A percentile compares a stretch with the other conserved stretches of the same genome.
phyloP scores from a whole-genome alignment of 2,888 invertebrate species.

The Poecilobothrus nobilitatus region DNA sequence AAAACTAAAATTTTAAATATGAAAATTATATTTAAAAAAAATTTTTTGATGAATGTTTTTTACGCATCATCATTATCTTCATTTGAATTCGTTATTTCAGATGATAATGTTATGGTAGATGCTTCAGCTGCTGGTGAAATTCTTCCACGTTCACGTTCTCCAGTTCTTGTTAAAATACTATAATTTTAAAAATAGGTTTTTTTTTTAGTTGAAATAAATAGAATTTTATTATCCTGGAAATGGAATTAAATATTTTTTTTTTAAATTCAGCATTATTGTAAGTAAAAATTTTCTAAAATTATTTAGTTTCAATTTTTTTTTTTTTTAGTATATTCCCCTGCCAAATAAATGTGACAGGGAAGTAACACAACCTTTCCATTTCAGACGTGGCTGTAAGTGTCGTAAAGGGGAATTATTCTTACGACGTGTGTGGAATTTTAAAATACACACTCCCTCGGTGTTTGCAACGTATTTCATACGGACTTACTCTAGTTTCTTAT shows the following conservation, averaged over 20 bases:
- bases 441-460: too few relatives aligned
- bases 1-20: constrained; percentile 37
- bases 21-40: constrained; percentile 21
- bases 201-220: constrained; percentile 20
- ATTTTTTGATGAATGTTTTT: constrained; percentile 23
- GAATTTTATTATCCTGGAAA: constrained; percentile 20
- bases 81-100: constrained; percentile 42
- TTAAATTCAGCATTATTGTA: background rate
- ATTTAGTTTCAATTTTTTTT: too few relatives aligned
- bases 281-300: too few relatives aligned
- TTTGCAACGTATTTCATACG: too few relatives aligned
- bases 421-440: too few relatives aligned
- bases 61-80: constrained; percentile 60
- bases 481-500: too few relatives aligned
- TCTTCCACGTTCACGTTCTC: constrained; percentile 51
- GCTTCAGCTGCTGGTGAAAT: constrained; percentile 55
- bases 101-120: constrained; percentile 36
- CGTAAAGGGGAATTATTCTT: too few relatives aligned
- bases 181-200: constrained; percentile 16
- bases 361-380: too few relatives aligned
- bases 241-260: constrained; percentile 5
- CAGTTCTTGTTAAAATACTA: constrained; percentile 30
- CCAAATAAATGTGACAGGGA: too few relatives aligned
- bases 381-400: too few relatives aligned
- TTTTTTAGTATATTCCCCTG: too few relatives aligned